These are phyloP conservation scores for Sebastes schlegelii DNA, from an alignment of 2,113 vertebrate species.

Conservation along the genomic window DNA sequence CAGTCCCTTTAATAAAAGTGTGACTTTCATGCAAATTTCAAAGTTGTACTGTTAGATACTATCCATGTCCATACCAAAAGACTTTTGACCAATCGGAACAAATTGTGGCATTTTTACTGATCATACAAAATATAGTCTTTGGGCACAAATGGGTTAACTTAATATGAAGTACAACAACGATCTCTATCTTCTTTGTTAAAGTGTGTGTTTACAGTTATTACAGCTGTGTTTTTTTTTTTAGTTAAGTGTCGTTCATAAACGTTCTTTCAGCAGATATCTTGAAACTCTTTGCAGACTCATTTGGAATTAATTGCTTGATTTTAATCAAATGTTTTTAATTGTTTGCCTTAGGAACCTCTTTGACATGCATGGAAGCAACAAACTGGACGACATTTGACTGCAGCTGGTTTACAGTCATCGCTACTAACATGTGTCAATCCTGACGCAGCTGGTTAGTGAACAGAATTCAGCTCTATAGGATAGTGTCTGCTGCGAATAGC, in stretches of 20 bases:
- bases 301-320: background rate
- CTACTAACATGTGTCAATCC: background rate
- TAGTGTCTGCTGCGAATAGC: background rate
- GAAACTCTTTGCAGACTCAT: background rate
- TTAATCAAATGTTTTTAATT: conserved; percentile 3
- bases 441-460: background rate
- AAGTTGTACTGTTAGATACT: too few relatives aligned
- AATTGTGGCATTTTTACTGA: too few relatives aligned
- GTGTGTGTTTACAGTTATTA: background rate
- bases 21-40: too few relatives aligned
- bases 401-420: accelerated
- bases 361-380: background rate
- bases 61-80: too few relatives aligned
- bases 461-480: background rate
- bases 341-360: background rate
- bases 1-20: background rate
- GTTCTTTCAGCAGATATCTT: background rate
- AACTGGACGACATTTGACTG: background rate
- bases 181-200: background rate
- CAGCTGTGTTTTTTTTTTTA: background rate
- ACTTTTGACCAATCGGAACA: too few relatives aligned
- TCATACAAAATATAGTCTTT: background rate
- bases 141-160: background rate
- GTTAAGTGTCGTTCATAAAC: background rate
- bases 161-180: background rate